phyloP scores from a whole-genome alignment of 2,797 vertebrate genomes.

The Eulemur rubriventer region DNA sequence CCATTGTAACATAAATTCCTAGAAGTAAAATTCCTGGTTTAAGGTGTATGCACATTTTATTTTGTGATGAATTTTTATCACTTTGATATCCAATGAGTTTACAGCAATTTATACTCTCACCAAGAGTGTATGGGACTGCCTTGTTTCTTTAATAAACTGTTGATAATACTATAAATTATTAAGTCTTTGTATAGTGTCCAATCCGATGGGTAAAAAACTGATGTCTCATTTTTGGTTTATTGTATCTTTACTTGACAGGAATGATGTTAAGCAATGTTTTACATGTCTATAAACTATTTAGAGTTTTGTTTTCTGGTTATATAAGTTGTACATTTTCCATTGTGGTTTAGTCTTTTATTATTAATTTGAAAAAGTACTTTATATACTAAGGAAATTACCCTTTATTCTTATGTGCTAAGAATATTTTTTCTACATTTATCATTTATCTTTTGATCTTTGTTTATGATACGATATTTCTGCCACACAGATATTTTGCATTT shows the following conservation, averaged over 20 bases:
- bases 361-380: not conserved
- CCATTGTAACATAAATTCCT: not conserved
- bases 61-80: slow-evolving; percentile 47
- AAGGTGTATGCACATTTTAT: not conserved
- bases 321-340: not conserved
- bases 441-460: not conserved
- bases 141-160: not conserved
- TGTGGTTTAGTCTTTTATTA: not conserved
- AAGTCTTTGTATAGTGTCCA: slow-evolving; percentile 35
- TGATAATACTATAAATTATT: slow-evolving; percentile 52
- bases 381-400: not conserved
- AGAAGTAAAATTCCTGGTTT: slow-evolving; percentile 1
- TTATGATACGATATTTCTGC: not conserved
- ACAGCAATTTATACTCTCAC: slow-evolving; percentile 10
- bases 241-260: not conserved
- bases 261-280: not conserved
- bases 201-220: slow-evolving; percentile 23
- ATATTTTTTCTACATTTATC: not conserved
- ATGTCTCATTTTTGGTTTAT: slow-evolving; percentile 37
- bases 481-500: not conserved
- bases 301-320: slow-evolving; percentile 11
- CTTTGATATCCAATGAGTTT: not conserved
- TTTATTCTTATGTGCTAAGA: not conserved
- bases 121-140: not conserved
- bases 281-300: not conserved